Base-by-base conservation (phyloP, 2,113 vertebrate genomes). In the Puma concolor region DNA sequence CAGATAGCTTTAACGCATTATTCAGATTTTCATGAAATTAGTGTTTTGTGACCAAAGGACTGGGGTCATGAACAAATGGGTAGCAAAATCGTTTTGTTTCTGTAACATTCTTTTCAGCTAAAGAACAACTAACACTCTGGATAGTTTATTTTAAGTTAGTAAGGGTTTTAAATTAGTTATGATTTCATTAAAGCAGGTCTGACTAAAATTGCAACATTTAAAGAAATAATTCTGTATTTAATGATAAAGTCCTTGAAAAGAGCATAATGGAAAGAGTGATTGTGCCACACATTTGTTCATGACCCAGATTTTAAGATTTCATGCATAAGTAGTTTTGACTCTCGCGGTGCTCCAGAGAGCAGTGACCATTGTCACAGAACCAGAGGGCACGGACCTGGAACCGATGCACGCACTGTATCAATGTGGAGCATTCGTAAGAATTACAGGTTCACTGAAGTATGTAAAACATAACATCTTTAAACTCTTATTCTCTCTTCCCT, bases 81-180 rank as follows among this genome's bases (percentile, higher is more conserved):
- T 36, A 54, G 81, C 41, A 94, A 93, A 50, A 76, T 76, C 31
- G 48, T 79, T 90, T 96, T 93, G 41, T 87, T 96, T 96, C 79
- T 15, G 14, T 77, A 52, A 38, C 15, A 27, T 66, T 96, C 86
- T 88, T 97, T 83, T 93, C 27, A 84, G 44, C 71, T 50, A 38
- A 84, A 83, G 21, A 88, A 60, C 38, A 92, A 71, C 67, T 71
- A 25, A 91, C 90, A 36, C 29, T 36, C n/a, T n/a, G 25, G 41
- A 19, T 96, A 52, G 50, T 79, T 92, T 94, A 44, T 85, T 95
- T 71, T 93, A 66, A 84, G 86, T 66, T 52, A 63, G 63, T 80
- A 50, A 48, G 83, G 31, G 2, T 84, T 95, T 97, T 69, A 66
- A 19, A 66, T 93, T 82, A 71, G 36, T 81, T 19, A 25, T 52